Evolutionary conservation across 2,888 invertebrate species (phyloP).

Genomic region (Galeopsomyia nigrocyanea): DNA sequence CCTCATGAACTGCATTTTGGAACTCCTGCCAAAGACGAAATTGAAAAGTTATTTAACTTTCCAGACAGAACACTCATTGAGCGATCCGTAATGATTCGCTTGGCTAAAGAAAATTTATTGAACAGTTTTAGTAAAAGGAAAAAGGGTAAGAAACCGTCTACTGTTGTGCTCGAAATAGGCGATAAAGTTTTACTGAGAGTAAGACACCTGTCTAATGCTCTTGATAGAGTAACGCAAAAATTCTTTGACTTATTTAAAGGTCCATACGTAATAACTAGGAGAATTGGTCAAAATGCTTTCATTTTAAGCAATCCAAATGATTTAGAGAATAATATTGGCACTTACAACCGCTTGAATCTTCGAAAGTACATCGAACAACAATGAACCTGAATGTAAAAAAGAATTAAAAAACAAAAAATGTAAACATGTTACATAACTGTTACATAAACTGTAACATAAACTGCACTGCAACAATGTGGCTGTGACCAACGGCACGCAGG

Average conservation of each 20-base stretch:
- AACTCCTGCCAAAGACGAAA: conserved; percentile 29
- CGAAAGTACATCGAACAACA: too few species aligned
- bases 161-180: conserved; percentile 29
- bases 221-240: conserved; percentile 40
- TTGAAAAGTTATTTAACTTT: conserved; percentile 39
- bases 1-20: conserved; percentile 47
- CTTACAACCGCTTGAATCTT: too few species aligned
- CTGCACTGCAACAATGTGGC: too few species aligned
- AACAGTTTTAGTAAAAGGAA: conserved; percentile 33
- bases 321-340: too few species aligned
- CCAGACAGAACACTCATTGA: conserved; percentile 23
- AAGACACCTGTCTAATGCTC: conserved; percentile 32
- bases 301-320: too few species aligned
- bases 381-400: too few species aligned
- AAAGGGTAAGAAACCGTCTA: conserved; percentile 32
- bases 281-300: too few species aligned
- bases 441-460: too few species aligned
- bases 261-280: too few species aligned
- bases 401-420: too few species aligned
- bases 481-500: too few species aligned
- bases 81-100: conserved; percentile 26
- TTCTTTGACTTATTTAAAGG: conserved; percentile 45
- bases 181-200: conserved; percentile 44
- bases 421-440: too few species aligned
- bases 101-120: conserved; percentile 38